These are phyloP conservation scores for Bombus breviceps DNA, from an alignment of 1,140 invertebrate genomes.

Conservation along the genomic window DNA sequence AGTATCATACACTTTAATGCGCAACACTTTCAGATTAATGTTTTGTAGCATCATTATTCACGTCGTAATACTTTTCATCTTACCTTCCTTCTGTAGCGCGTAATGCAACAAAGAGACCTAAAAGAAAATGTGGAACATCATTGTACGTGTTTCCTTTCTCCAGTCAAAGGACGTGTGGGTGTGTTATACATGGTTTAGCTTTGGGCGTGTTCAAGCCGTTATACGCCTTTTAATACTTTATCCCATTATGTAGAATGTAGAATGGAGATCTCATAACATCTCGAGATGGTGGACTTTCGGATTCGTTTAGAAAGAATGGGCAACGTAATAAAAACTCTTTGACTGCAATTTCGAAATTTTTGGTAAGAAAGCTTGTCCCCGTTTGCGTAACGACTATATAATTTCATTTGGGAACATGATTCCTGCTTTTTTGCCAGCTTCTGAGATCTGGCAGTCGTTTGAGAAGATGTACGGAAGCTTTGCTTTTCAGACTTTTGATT, in stretches of 20 bases:
- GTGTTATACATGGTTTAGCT: background rate
- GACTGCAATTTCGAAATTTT: background rate
- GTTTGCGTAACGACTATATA: too few species aligned
- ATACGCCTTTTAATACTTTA: background rate
- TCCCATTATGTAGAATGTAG: background rate
- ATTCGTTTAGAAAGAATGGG: background rate
- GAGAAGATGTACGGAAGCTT: too few species aligned
- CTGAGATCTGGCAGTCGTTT: too few species aligned
- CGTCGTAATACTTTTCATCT: background rate
- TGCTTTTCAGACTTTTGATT: too few species aligned
- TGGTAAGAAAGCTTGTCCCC: background rate
- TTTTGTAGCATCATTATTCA: background rate
- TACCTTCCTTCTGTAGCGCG: background rate
- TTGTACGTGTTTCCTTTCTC: background rate
- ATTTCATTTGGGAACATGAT: background rate
- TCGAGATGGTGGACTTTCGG: background rate
- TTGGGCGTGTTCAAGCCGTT: background rate
- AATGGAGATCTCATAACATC: background rate
- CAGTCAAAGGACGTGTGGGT: background rate
- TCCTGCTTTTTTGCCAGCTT: background rate
- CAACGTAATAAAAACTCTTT: background rate
- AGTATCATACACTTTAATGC: background rate
- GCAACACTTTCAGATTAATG: background rate
- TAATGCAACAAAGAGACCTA: background rate
- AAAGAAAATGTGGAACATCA: slow-evolving; percentile 1